Percentiles rank a stretch among this genome's conserved stretches.
Conservation (phyloP, 2,797 vertebrate genomes). For the Acanthurus tractus region DNA sequence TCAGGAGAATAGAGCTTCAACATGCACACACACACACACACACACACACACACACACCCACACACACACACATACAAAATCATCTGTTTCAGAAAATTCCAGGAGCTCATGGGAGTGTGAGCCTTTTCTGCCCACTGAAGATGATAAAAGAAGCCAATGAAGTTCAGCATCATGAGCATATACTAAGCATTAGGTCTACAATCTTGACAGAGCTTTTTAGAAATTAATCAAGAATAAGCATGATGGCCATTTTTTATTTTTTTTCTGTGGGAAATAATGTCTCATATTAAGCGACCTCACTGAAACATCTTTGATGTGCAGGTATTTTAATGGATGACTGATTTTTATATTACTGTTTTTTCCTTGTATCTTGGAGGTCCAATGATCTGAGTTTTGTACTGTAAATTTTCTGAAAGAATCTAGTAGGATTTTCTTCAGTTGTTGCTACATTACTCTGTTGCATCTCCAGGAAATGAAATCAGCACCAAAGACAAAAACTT, state of each 20-base stretch:
- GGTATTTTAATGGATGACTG: neutral
- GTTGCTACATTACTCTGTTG: neutral
- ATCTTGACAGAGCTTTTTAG: conserved; percentile 9
- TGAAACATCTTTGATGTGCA: neutral
- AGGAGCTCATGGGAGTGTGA: neutral
- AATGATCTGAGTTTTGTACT: neutral
- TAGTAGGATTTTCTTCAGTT: neutral
- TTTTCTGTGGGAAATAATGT: neutral
- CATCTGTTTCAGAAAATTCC: neutral
- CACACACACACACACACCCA: neutral
- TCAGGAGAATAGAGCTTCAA: conserved; percentile 10
- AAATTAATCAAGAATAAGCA: neutral
- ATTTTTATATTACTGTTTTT: too few species aligned
- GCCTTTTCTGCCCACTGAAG: neutral
- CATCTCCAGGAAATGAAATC: neutral
- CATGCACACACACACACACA: neutral
- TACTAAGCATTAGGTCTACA: conserved; percentile 12
- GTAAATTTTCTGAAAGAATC: neutral
- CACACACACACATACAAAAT: neutral
- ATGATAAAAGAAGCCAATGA: conserved; percentile 4
- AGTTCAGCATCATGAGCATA: conserved; percentile 22
- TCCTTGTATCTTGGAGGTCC: neutral
- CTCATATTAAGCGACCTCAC: neutral
- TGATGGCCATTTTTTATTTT: neutral
- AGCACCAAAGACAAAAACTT: neutral